Conservation (phyloP, 1,140 invertebrate species). For the Drosophila erecta region DNA sequence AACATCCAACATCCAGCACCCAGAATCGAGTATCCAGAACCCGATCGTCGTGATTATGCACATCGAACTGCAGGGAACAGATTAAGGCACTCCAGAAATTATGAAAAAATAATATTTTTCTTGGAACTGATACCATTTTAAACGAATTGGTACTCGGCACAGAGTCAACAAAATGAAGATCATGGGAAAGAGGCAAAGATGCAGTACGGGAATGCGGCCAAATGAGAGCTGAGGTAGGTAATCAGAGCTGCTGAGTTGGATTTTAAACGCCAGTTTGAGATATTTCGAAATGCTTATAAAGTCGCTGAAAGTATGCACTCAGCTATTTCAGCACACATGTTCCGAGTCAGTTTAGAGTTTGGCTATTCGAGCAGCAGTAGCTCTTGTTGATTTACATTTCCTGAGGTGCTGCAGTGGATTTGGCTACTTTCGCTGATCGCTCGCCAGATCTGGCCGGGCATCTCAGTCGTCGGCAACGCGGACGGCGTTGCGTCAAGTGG, state of each 20-base stretch:
- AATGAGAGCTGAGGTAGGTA: constrained; percentile 33
- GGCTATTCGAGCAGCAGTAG: too few species aligned
- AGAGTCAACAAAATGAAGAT: constrained; percentile 66
- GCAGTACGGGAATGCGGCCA: not conserved
- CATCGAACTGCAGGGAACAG: constrained; percentile 68
- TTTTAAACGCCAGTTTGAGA: too few species aligned
- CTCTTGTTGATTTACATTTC: too few species aligned
- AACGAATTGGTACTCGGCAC: constrained; percentile 80
- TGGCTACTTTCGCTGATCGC: not conserved
- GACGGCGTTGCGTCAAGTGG: constrained; percentile 75
- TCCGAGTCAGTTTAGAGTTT: too few species aligned
- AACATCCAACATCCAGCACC: too few species aligned
- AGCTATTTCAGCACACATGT: too few species aligned
- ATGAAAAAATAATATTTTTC: constrained; percentile 84
- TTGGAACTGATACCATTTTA: constrained; percentile 84
- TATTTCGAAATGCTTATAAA: too few species aligned
- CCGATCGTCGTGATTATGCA: constrained; percentile 70
- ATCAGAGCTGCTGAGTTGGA: constrained; percentile 1
- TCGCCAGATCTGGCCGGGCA: constrained; percentile 4
- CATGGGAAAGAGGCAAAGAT: constrained; percentile 47
- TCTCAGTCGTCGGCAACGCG: constrained; percentile 62
- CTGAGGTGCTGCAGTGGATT: not conserved
- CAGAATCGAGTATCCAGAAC: not conserved
- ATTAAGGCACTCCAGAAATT: constrained; percentile 83
- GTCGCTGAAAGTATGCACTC: too few species aligned